Evolutionary conservation across 2,888 invertebrate species (phyloP).

Genomic region (Acronicta aceris): DNA sequence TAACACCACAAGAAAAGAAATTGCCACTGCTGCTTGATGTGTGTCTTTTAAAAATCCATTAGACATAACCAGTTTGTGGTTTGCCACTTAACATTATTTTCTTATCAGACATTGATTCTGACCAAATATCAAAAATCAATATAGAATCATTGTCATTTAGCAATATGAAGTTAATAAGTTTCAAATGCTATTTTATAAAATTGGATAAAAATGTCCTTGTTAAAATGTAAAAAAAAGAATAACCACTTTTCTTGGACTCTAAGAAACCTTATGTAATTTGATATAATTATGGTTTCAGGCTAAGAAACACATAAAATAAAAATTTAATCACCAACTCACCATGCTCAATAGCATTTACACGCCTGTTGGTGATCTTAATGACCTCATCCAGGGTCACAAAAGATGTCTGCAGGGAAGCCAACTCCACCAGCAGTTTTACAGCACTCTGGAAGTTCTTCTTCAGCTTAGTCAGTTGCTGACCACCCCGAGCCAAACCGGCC

Average conservation of each 20-base stretch:
- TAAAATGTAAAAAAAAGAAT: too few species aligned
- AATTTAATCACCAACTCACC: slow-evolving; percentile 86
- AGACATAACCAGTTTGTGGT: neutral
- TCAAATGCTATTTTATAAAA: too few species aligned
- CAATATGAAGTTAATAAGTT: too few species aligned
- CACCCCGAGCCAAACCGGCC: slow-evolving; percentile 98
- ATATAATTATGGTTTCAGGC: too few species aligned
- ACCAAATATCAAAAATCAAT: neutral
- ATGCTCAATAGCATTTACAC: slow-evolving; percentile 99
- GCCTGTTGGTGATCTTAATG: slow-evolving; percentile 99
- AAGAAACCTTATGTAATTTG: too few species aligned
- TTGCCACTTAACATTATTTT: too few species aligned
- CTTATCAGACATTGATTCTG: neutral
- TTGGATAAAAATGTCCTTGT: too few species aligned
- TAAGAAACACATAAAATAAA: neutral
- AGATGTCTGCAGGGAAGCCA: slow-evolving; percentile 99
- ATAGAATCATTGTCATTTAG: neutral
- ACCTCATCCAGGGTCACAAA: slow-evolving; percentile 99
- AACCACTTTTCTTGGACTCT: too few species aligned
- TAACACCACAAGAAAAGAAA: too few species aligned
- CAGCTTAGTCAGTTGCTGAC: slow-evolving; percentile 98
- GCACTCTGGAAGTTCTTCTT: slow-evolving; percentile 99
- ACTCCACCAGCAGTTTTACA: slow-evolving; percentile 97
- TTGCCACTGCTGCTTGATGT: too few species aligned
- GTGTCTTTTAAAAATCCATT: too few species aligned